Evolutionary conservation across 2,888 invertebrate genomes (phyloP), one percentile per base, ranked within the genome.

Genomic region (Sclerodermus sp.): DNA sequence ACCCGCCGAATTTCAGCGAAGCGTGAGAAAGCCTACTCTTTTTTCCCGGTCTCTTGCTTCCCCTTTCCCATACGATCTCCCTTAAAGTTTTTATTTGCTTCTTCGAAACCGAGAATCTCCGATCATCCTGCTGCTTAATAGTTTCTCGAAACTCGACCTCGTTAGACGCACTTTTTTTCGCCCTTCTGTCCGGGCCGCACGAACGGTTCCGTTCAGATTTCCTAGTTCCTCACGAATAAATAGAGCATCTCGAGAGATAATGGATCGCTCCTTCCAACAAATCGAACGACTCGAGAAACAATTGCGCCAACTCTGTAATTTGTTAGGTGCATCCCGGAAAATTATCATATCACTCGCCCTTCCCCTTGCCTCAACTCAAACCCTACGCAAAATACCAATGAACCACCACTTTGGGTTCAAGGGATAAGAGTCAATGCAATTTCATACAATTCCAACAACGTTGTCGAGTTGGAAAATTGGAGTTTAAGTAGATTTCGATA

Each of bases 61-160:
- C 30, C 15, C 32, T 48, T 40, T 42, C 37, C 34, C 23, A 23
- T 23, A 23, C 23, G 23, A 23, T 23, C 23, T 8, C 23, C 23
- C 23, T 23, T 8, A 23, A 15, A 13, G 46, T 53, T 46, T 53
- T 53, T 49, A 42, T 18, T 15, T n/a, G 6, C 5, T 48, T 34
- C 39, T 17, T 53, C 42, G 46, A 37, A 45, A 34, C 39, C 31
- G 39, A n/a, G 38, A 16, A 38, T 16, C n/a, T 10, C 10, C 38
- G 30, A 45, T 36, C 32, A 46, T 53, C 49, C 53, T 49, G 9
- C 15, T 45, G 43, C 5, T 17, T 45, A 49, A 45, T 32, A 34
- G 43, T 31, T 53, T 41, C 49, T 49, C 43, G 43, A 53, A 49
- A 49, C 36, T 41, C 43, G 43, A 43, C 43, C 53, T 49, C 49